Base-by-base conservation (phyloP, 2,888 invertebrate genomes). In the Aphodius sticticus region DNA sequence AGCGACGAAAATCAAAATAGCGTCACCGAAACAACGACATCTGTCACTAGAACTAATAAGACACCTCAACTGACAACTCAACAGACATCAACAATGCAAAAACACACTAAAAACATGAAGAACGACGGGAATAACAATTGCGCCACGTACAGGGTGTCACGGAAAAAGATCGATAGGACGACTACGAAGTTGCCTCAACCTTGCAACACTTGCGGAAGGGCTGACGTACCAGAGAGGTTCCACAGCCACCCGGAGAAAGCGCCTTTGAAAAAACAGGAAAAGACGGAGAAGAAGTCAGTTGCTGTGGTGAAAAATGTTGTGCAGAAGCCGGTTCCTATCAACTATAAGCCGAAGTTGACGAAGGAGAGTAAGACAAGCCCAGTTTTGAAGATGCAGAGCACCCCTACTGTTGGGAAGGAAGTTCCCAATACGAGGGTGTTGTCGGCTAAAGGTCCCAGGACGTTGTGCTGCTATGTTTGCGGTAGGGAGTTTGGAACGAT, bases 191-290 rank as follows among this genome's bases (percentile, higher is more conserved):
- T 88, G 1, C 91, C 91, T 70, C 90, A 90, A 82, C 92, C 93
- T 0, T 95, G 95, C 86, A 91, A 90, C 77, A 92, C 92, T 78
- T 95, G 95, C 87, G 93, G 93, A 1, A 90, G 94, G 16, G 91
- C 92, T 1, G 93, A 94, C 86, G 91, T 92, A 81, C 94, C 94
- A 0, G 95, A 95, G 85, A 88, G 95, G 14, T 91, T 92, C 81
- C 92, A 92, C 85, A 92, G 92, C 84, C 92, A 92, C 84, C 92
- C 92, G 1, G 82, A 81, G n/a, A 53, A 53, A 5, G 86, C 85
- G 16, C 86, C 86, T n/a, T 69, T 84, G 79, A 86, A 82, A 79
- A 79, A 6, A n/a, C 76, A 80, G 81, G 16, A 77, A 37, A 83
- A 83, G 76, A 85, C 83, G 77, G 80, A 70, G 80, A 85, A 78